These are phyloP conservation scores for Merluccius polli DNA, from an alignment of 2,797 vertebrate species.

Conservation along the genomic window DNA sequence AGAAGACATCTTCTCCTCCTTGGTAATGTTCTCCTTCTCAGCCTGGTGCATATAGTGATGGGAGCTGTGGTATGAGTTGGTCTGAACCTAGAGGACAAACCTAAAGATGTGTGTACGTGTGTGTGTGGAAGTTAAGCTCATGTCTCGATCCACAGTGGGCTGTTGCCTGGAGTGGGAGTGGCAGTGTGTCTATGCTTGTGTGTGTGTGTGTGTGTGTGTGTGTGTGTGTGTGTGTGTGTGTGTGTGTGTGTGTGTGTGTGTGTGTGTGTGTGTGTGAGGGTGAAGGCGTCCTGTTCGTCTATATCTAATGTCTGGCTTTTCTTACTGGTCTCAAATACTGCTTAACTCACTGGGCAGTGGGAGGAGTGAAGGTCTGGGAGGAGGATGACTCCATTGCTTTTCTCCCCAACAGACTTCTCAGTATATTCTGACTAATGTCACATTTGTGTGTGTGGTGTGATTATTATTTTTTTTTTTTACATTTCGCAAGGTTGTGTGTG, in stretches of 20 bases:
- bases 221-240: constrained; percentile 56
- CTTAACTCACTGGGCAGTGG: constrained; percentile 65
- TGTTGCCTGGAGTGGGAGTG: constrained; percentile 25
- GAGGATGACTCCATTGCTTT: constrained; percentile 70
- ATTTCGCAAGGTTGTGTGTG: constrained; percentile 31
- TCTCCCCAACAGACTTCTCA: constrained; percentile 60
- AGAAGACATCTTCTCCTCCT: constrained; percentile 39
- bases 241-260: constrained; percentile 50
- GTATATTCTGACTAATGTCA: constrained; percentile 52
- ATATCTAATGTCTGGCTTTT: constrained; percentile 77
- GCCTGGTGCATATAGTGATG: neutral
- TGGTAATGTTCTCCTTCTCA: constrained; percentile 17
- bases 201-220: constrained; percentile 44
- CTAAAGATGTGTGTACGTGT: constrained; percentile 15
- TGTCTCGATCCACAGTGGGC: neutral
- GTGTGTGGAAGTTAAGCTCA: constrained; percentile 1
- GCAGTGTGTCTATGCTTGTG: constrained; percentile 55
- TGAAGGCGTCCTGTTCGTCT: constrained; percentile 73
- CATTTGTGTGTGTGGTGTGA: constrained; percentile 28
- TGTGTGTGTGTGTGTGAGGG: constrained; percentile 53
- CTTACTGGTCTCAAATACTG: constrained; percentile 85
- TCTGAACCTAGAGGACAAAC: constrained; percentile 27
- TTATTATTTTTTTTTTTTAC: neutral
- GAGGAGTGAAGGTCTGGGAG: constrained; percentile 79
- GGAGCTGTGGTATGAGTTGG: constrained; percentile 10